Conservation (phyloP, 1,140 invertebrate genomes). For the Agraylea sexmaculata region DNA sequence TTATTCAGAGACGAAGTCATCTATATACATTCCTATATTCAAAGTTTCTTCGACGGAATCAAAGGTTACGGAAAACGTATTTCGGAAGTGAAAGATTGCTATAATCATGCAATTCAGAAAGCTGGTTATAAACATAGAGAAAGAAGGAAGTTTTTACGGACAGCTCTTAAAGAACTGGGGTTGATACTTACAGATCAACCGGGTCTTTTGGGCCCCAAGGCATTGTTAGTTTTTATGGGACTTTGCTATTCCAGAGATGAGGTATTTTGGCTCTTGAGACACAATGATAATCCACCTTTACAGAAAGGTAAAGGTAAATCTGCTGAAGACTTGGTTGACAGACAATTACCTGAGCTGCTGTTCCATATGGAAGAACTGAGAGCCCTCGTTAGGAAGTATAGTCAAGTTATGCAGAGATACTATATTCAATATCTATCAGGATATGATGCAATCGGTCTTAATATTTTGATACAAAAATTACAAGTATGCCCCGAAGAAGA, state of each 20-base stretch:
- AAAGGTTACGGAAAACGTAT: constrained; percentile 91
- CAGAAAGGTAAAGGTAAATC: constrained; percentile 75
- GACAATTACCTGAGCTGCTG: constrained; percentile 91
- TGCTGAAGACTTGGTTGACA: constrained; percentile 80
- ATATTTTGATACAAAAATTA: constrained; percentile 81
- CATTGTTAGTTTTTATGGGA: constrained; percentile 93
- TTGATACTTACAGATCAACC: constrained; percentile 96
- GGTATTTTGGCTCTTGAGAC: constrained; percentile 90
- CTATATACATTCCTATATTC: constrained; percentile 89
- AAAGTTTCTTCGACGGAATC: constrained; percentile 85
- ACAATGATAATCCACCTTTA: constrained; percentile 88
- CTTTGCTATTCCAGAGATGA: constrained; percentile 92
- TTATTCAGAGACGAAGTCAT: constrained; percentile 96
- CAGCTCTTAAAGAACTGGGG: constrained; percentile 88
- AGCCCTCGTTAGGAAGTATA: constrained; percentile 86
- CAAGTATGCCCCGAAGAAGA: constrained; percentile 88
- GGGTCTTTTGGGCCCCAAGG: constrained; percentile 91
- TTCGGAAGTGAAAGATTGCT: constrained; percentile 89
- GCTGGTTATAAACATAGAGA: constrained; percentile 86
- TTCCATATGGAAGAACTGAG: constrained; percentile 97
- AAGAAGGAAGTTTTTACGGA: constrained; percentile 89
- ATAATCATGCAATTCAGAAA: constrained; percentile 79
- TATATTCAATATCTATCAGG: constrained; percentile 94
- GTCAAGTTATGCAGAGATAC: constrained; percentile 94
- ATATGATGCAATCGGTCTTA: constrained; percentile 87